Base-by-base conservation (phyloP, 2,888 invertebrate species). In the Matsumyia berberina region DNA sequence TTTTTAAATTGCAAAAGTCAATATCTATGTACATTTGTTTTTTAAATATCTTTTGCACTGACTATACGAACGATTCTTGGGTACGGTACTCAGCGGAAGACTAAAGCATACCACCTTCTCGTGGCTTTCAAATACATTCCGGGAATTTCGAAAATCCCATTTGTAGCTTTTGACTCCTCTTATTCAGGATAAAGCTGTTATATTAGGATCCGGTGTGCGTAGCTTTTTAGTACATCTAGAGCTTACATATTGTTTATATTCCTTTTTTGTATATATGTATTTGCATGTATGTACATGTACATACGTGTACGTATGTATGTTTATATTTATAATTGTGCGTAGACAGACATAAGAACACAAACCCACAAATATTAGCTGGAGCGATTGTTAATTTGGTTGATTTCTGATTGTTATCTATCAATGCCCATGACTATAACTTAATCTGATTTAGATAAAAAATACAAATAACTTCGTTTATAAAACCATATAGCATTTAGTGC, bases 31-130 rank as follows among this genome's bases (percentile, higher is more conserved):
- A 12, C 7, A 53, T 11, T 67, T 44, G 35, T 49, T 64, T 64
- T 49, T 7, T 44, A 44, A 64, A 35, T 64, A 64, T 53, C 12
- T 12, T 39, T 60, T 51, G 15, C 62, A 60, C 39, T 31, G n/a
- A 51, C 11, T 5, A 37, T 51, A 73, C 51, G 60, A 51, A 62
- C 60, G 72, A 72, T 73, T 62, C 51, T 73, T 51, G 39, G 39
- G 31, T 17, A 39, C 17, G 31, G 51, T 62, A 73, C 31, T 73
- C 62, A 44, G 39, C 62, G 72, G 72, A 73, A 73, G 72, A 73
- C 72, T 62, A 62, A 51, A 72, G 15, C 29, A 39, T 37, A 46
- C n/a, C 29, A 51, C 9, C 51, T 42, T 62, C 19, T 31, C 17
- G 7, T 11, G 35, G 31, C 55, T 42, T 67, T 55, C 33, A n/a